Evolutionary conservation across 2,797 vertebrate species (phyloP), one percentile per base, ranked within the genome.

Genomic region (Nyctalus aviator): DNA sequence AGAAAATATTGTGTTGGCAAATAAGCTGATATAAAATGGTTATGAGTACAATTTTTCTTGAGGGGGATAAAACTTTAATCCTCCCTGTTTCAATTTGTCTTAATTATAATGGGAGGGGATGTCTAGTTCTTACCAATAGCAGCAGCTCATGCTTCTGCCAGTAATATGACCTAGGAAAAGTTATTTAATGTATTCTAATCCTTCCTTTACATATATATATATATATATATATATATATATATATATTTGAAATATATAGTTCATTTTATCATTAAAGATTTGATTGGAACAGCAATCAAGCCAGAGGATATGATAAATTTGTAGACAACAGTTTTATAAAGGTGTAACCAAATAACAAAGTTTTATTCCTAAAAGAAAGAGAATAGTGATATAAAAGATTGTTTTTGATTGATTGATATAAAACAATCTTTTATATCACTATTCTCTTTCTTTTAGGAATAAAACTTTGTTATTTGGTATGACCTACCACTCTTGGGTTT

Each of bases 1-100:
- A 85, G 41, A 23, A 90, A 77, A 87, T 85, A 92, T 85, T 92
- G 53, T 9, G 50, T 94, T 69, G 37, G 41, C 2, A 76, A 94
- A 77, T 93, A 59, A 21, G 0, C 18, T 75, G 84, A 64, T 75
- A 66, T 62, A 83, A 85, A 73, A 88, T 90, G 4, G 64, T 59
- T 90, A 25, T 79, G 53, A 87, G 25, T 81, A 81, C 62, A 75
- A 68, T 21, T 41, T 93, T 77, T 71, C 59, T 53, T 11, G 7
- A 85, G 53, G 30, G 21, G 1, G 2, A 71, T 71, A 30, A 59
- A 78, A 14, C 30, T 86, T 85, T 10, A 66, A 68, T 32, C 20
- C 10, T 68, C 10, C 44, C 17, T 66, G 0, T 87, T 91, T 96
- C 23, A 81, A 72, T 57, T 17, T 59, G 14, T 78, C 13, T 73